Percentiles rank a stretch among this genome's conserved stretches.
phyloP scores from a whole-genome alignment of 2,113 vertebrate species.

The Scalopus aquaticus region DNA sequence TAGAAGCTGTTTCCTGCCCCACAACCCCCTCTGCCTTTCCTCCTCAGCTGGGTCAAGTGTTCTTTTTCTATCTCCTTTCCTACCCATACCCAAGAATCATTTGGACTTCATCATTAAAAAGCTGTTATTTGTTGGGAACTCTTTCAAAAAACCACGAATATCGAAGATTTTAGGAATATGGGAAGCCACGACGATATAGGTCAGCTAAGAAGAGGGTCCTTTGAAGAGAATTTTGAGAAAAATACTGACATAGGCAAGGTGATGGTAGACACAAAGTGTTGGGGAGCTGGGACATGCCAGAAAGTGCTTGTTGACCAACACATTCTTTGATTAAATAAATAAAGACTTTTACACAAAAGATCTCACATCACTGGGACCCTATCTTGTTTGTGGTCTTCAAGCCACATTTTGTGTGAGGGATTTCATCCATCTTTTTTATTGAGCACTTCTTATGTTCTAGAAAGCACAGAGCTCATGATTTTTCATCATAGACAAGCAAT shows the following conservation, averaged over 20 bases:
- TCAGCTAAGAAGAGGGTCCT: slow-evolving; percentile 1
- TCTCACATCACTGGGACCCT: not conserved
- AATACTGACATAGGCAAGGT: not conserved
- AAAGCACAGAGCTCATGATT: slow-evolving; percentile 13
- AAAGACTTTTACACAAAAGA: not conserved
- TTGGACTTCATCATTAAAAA: not conserved
- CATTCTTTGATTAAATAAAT: slow-evolving; percentile 11
- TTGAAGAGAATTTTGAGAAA: slow-evolving; percentile 6
- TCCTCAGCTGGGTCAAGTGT: not conserved
- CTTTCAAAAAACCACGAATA: not conserved
- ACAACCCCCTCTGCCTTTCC: not conserved
- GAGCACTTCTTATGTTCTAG: slow-evolving; percentile 29
- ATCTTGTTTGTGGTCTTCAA: not conserved
- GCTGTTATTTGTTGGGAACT: not conserved
- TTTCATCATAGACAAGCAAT: not conserved
- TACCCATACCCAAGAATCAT: slow-evolving; percentile 13
- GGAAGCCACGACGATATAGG: not conserved
- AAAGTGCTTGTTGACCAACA: not conserved
- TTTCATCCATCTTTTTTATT: slow-evolving; percentile 10
- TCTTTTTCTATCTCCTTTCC: not conserved
- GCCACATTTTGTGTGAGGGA: not conserved
- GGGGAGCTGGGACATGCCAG: not conserved
- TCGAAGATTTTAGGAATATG: not conserved
- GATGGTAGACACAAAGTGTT: not conserved
- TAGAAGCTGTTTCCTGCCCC: not conserved